Evolutionary conservation across 1,140 invertebrate genomes (phyloP), one percentile per base, ranked within the genome.

Genomic region (Chironomus tepperi): DNA sequence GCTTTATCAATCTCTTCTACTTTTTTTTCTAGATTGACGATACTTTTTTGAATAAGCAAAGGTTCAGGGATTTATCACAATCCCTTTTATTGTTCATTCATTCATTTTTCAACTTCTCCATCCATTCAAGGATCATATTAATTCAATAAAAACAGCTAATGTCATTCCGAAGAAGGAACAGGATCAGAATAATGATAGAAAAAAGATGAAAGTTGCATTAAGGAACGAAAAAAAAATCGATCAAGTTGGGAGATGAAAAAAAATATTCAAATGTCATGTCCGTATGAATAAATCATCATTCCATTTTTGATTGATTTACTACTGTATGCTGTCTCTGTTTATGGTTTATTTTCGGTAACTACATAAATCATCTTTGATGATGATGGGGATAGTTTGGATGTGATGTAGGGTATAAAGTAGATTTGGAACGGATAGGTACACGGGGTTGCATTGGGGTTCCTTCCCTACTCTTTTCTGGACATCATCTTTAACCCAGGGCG

Each of bases 241-340:
- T n/a, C 15, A 12, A n/a, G 12, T 10, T 1, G 47, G n/a, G 43
- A 47, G 7, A 47, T n/a, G 7, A 47, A 7, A 47, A 8, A 57
- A n/a, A 1, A n/a, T 57, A 57, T 57, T 57, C 47, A n/a, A 57
- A 57, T 57, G 47, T 57, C 47, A 57, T 57, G 47, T 57, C 47
- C 47, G n/a, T 57, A 57, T 57, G 47, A 57, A 57, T 57, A 57
- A 57, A 57, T 57, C 47, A 57, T 12, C 47, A 57, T 57, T 57
- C 47, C n/a, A n/a, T 57, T n/a, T 15, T 57, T 57, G 47, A 57
- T 57, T 57, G 47, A 57, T 57, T 57, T n/a, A 15, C 47, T 15
- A 15, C 47, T 15, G n/a, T 57, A 15, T 57, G n/a, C 8, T 12
- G 12, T 57, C 47, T 15, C 5, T 57, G n/a, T 0, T 5, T n/a